Evolutionary conservation across 2,113 vertebrate species (phyloP).

Genomic region (Nicator chloris): DNA sequence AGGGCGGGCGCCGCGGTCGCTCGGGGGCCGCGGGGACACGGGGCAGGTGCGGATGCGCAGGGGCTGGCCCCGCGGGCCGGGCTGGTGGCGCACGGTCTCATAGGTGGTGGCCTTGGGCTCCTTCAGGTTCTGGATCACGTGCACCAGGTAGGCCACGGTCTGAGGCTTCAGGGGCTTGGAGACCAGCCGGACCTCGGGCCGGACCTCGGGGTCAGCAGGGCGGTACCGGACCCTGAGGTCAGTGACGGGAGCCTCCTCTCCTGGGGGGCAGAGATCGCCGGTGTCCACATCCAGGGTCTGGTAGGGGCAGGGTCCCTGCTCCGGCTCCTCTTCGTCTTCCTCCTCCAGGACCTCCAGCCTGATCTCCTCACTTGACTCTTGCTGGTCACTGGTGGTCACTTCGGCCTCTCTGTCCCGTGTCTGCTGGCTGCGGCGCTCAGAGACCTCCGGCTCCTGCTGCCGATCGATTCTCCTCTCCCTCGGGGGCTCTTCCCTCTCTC

Average conservation of each 20-base stretch:
- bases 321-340: neutral
- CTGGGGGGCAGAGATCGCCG: accelerated
- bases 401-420: accelerated
- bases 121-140: accelerated
- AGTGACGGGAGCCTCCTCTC: accelerated
- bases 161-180: neutral
- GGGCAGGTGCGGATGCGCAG: neutral
- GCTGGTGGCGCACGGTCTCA: neutral
- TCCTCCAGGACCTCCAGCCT: neutral
- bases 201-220: neutral
- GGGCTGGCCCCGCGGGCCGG: neutral
- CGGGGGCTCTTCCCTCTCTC: accelerated
- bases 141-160: neutral
- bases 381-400: accelerated
- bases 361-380: accelerated
- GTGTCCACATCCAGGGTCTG: neutral
- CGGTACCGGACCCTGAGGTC: neutral
- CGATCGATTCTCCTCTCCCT: accelerated
- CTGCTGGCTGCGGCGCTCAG: neutral
- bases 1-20: too few relatives aligned
- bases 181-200: neutral
- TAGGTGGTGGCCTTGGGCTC: neutral
- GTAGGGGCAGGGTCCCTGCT: accelerated
- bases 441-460: accelerated
- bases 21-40: neutral